These are phyloP conservation scores for Siniperca scherzeri DNA, from an alignment of 2,797 vertebrate genomes.

Conservation along the genomic window DNA sequence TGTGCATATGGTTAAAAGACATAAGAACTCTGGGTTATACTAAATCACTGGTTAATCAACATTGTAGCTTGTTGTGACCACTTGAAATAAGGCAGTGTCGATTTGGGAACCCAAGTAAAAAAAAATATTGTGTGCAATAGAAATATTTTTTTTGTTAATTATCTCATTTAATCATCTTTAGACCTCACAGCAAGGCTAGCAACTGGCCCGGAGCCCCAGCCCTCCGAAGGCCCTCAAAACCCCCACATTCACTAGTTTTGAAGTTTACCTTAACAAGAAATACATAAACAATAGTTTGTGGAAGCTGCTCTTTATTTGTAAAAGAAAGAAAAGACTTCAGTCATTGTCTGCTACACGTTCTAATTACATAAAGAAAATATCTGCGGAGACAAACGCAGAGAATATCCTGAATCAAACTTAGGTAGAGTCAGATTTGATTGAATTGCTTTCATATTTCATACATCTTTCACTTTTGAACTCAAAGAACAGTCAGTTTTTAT, in stretches of 20 bases:
- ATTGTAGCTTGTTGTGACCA: background rate
- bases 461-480: constrained; percentile 89
- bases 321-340: constrained; percentile 91
- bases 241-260: background rate
- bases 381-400: constrained; percentile 97
- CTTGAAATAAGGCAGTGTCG: background rate
- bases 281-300: constrained; percentile 84
- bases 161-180: background rate
- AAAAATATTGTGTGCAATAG: background rate
- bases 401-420: constrained; percentile 94
- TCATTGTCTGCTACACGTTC: constrained; percentile 98
- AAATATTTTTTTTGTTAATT: background rate
- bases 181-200: background rate
- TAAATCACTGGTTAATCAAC: background rate
- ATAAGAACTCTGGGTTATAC: background rate
- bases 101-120: background rate
- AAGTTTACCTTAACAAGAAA: background rate
- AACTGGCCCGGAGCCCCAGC: background rate
- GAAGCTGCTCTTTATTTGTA: constrained; percentile 99
- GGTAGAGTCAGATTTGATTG: constrained; percentile 91
- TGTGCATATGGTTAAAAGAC: background rate
- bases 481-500: constrained; percentile 90
- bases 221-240: background rate
- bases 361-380: constrained; percentile 99
- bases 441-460: constrained; percentile 97